A percentile compares a stretch with the other conserved stretches of the same genome.
These are phyloP conservation scores for Zaprionus davidi DNA, from an alignment of 1,140 invertebrate species.

Conservation along the genomic window DNA sequence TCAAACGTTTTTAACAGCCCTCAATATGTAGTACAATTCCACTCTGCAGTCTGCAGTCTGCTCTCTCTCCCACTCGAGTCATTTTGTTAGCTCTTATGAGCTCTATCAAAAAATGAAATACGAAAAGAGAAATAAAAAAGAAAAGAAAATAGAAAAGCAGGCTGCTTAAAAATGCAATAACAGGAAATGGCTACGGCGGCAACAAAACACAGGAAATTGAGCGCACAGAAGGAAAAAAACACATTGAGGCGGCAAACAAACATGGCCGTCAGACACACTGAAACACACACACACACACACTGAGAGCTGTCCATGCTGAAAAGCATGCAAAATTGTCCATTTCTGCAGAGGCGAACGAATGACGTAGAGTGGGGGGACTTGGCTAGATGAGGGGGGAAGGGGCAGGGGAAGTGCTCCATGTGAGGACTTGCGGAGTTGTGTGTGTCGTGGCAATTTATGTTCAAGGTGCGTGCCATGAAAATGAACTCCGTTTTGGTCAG, in stretches of 20 bases:
- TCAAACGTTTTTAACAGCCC: constrained; percentile 22
- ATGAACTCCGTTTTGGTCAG: constrained; percentile 50
- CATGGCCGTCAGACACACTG: constrained; percentile 45
- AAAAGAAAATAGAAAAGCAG: constrained; percentile 20
- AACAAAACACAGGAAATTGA: constrained; percentile 57
- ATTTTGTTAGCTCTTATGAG: constrained; percentile 45
- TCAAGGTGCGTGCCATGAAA: constrained; percentile 56
- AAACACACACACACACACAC: constrained; percentile 14
- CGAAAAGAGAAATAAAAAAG: not conserved
- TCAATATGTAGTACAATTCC: constrained; percentile 13
- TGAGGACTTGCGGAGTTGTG: constrained; percentile 14
- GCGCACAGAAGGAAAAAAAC: constrained; percentile 37
- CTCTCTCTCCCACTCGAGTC: constrained; percentile 5
- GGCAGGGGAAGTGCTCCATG: not conserved
- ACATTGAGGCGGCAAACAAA: constrained; percentile 47
- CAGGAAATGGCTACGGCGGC: constrained; percentile 54
- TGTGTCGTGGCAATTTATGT: constrained; percentile 53
- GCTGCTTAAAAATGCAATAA: constrained; percentile 59
- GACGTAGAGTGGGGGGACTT: not conserved
- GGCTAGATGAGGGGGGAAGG: not conserved
- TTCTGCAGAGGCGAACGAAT: not conserved
- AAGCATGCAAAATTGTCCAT: constrained; percentile 48
- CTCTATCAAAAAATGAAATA: constrained; percentile 21
- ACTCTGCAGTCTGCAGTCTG: not conserved
- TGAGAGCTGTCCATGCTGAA: constrained; percentile 23